These are phyloP conservation scores for Caranx melampygus DNA, from an alignment of 2,113 vertebrate genomes.

Conservation along the genomic window DNA sequence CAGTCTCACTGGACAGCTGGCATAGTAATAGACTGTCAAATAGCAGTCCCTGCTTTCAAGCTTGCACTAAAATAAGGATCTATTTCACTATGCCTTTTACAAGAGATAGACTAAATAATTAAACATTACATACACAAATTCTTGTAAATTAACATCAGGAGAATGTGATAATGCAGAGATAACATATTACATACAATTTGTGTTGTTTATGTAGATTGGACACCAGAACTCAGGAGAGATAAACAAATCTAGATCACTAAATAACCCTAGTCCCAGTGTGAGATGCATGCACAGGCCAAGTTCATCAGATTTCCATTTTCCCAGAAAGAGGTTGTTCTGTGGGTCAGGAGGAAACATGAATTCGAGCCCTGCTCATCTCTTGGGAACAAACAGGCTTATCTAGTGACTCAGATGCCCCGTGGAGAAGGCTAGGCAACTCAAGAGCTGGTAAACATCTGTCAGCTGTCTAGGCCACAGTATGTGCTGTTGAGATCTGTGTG, in stretches of 20 bases:
- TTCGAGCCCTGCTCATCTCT: conserved; percentile 9
- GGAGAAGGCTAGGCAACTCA: conserved; percentile 6
- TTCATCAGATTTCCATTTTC: conserved; percentile 65
- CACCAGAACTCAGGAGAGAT: conserved; percentile 20
- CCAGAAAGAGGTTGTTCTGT: conserved; percentile 21
- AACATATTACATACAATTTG: not conserved
- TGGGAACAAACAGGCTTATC: conserved; percentile 52
- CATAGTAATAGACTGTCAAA: not conserved
- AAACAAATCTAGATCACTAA: conserved; percentile 48
- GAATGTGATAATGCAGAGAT: not conserved
- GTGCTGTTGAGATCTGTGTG: not conserved
- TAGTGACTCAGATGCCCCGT: conserved; percentile 12
- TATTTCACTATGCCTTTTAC: not conserved
- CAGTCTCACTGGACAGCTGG: not conserved
- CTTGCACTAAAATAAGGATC: conserved; percentile 5
- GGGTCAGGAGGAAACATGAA: conserved; percentile 49
- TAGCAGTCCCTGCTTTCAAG: not conserved
- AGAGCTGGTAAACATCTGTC: conserved; percentile 48
- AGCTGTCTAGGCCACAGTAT: not conserved
- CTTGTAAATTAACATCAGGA: fast-evolving
- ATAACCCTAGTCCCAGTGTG: conserved; percentile 7
- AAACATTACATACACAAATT: not conserved
- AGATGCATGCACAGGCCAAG: conserved; percentile 9
- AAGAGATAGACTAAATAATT: not conserved
- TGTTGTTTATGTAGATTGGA: conserved; percentile 9